phyloP scores from a whole-genome alignment of 1,140 invertebrate genomes.

The Capitella teleta region DNA sequence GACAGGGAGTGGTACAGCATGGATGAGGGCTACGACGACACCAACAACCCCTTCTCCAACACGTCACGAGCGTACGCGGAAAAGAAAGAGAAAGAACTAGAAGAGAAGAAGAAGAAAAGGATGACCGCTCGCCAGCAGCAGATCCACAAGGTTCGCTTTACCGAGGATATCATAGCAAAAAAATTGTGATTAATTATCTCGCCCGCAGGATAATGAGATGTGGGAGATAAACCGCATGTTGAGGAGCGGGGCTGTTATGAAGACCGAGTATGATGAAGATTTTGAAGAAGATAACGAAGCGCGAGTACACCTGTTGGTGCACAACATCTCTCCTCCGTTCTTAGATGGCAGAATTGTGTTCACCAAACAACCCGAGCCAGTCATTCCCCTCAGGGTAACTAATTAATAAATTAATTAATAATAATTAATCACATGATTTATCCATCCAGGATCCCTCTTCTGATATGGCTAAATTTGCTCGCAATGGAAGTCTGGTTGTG shows the following conservation, averaged over 20 bases:
- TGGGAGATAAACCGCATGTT: slow-evolving; percentile 99
- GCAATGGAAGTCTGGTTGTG: slow-evolving; percentile 86
- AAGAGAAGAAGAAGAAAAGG: slow-evolving; percentile 77
- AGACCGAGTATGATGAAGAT: slow-evolving; percentile 80
- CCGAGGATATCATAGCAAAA: neutral
- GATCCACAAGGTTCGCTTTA: slow-evolving; percentile 65
- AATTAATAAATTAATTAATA: neutral
- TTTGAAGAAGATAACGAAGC: slow-evolving; percentile 84
- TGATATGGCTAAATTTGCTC: slow-evolving; percentile 91
- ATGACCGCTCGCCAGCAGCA: slow-evolving; percentile 89
- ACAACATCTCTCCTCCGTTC: slow-evolving; percentile 98
- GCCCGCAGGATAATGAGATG: slow-evolving; percentile 73
- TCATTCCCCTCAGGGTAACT: slow-evolving; percentile 67
- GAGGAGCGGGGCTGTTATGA: slow-evolving; percentile 85
- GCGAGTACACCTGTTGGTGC: slow-evolving; percentile 88
- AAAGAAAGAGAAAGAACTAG: slow-evolving; percentile 82
- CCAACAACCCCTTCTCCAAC: slow-evolving; percentile 81
- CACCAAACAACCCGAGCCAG: slow-evolving; percentile 96
- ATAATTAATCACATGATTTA: neutral
- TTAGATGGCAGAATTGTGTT: slow-evolving; percentile 97
- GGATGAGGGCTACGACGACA: slow-evolving; percentile 82
- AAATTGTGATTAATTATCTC: neutral
- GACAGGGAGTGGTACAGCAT: slow-evolving; percentile 95
- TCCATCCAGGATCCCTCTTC: slow-evolving; percentile 76
- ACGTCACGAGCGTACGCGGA: slow-evolving; percentile 81